Evolutionary conservation across 92 coral and sea anemone species (phyloP), one percentile per base, ranked within the genome.

Genomic region (Parazoanthus darwini): DNA sequence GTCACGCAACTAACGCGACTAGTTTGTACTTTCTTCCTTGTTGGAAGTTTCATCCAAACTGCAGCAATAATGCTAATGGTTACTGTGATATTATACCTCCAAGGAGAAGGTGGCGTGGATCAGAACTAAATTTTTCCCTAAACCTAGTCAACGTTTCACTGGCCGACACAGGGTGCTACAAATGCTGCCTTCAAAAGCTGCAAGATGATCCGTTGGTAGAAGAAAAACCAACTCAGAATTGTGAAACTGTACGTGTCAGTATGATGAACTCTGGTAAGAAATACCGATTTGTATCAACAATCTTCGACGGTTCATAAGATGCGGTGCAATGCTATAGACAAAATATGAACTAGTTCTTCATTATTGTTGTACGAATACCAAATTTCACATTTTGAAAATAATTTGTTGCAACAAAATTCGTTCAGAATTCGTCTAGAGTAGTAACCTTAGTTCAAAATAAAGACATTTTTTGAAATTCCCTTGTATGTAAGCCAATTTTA

Each of bases 31-130:
- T 33, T 18, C 23, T 84, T 42, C 79, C 79, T 15, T 23, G 26
- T 16, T 84, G 87, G 87, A 70, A 15, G 65, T 84, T 84, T 71
- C n/a, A 70, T 14, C 78, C 36, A 46, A 26, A 84, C 78, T 84
- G 87, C 43, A 84, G 65, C 67, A 44, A 48, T 3, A 84, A 71
- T 44, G 11, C 22, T 38, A 71, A 50, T 6, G 68, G 74, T 36
- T 25, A 71, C 8, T 74, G 8, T 26, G 66, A 84, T 6, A 10
- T 43, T 74, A 1, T 50, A 13, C 68, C 66, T 8, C 46, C 43
- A 11, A 26, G 66, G 46, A 43, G 7, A 71, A 15, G 1, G 22
- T 84, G 87, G 87, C 15, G n/a, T 3, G 79, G 87, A 15, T 84
- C 87, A 43, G 35, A 46, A 35, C 15, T 29, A 2, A 84, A 46